phyloP scores from a whole-genome alignment of 1,140 invertebrate species.

The Anastrepha obliqua region DNA sequence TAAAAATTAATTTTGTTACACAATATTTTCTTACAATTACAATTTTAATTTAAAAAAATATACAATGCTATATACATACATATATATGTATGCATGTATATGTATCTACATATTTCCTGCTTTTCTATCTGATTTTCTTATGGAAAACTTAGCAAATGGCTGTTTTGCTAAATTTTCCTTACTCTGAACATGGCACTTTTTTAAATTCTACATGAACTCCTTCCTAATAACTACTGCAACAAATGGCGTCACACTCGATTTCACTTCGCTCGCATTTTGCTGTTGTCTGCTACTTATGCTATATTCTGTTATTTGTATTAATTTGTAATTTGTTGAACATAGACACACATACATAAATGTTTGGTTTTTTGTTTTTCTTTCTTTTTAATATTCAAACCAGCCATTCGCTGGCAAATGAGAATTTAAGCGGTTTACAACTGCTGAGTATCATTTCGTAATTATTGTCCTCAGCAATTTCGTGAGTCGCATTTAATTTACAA shows the following conservation, averaged over 20 bases:
- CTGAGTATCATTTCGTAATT: conserved; percentile 68
- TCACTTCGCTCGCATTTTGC: not conserved
- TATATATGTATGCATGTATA: too few relatives aligned
- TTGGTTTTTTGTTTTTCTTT: not conserved
- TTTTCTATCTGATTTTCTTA: too few relatives aligned
- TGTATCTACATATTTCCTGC: too few relatives aligned
- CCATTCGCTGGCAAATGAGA: conserved; percentile 72
- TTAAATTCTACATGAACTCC: too few relatives aligned
- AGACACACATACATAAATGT: not conserved
- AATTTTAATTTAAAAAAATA: too few relatives aligned
- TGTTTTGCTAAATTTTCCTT: conserved; percentile 54
- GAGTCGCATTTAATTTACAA: conserved; percentile 54
- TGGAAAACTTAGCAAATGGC: conserved; percentile 56
- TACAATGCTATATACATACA: too few relatives aligned
- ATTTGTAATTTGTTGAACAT: not conserved
- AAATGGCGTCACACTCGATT: conserved; percentile 8
- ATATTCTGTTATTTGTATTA: not conserved
- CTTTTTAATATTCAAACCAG: conserved; percentile 62
- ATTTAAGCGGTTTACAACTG: conserved; percentile 72
- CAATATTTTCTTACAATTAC: too few relatives aligned
- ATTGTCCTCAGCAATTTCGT: conserved; percentile 68
- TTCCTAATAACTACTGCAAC: not conserved
- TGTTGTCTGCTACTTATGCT: not conserved
- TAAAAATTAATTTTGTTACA: not conserved
- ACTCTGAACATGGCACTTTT: not conserved